Evolutionary conservation across 2,888 invertebrate genomes (phyloP).

Genomic region (Aethes cnicana): DNA sequence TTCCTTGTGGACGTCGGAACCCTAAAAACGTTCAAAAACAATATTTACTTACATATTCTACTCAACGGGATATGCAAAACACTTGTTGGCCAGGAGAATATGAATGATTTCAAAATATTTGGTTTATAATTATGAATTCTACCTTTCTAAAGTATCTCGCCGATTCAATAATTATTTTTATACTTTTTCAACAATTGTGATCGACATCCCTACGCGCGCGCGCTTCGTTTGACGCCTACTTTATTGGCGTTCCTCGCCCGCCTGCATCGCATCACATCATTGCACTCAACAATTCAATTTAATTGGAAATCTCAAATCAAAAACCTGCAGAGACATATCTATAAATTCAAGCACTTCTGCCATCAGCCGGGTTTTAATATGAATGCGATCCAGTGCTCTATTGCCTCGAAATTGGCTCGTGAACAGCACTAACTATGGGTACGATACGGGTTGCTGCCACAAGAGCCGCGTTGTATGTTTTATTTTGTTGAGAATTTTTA

Average conservation of each 20-base stretch:
- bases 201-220: conserved; percentile 2
- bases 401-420: not conserved
- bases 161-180: not conserved
- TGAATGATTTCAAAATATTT: no score
- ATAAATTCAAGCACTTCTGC: conserved; percentile 19
- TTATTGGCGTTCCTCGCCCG: conserved; percentile 56
- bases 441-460: no score
- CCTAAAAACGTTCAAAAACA: no score
- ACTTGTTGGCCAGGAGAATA: no score
- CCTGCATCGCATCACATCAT: conserved; percentile 46
- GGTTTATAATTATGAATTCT: no score
- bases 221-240: conserved; percentile 65
- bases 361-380: conserved; percentile 10
- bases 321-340: conserved; percentile 17
- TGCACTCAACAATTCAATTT: conserved; percentile 47
- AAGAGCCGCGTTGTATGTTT: no score
- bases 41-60: no score
- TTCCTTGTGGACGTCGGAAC: no score
- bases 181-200: not conserved
- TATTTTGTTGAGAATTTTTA: no score
- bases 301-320: conserved; percentile 32
- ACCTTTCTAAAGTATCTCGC: no score
- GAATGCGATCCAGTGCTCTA: not conserved
- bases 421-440: not conserved
- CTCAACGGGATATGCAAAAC: no score